These are phyloP conservation scores for Lithophane ornitopus DNA, from an alignment of 2,888 invertebrate genomes.

Conservation along the genomic window DNA sequence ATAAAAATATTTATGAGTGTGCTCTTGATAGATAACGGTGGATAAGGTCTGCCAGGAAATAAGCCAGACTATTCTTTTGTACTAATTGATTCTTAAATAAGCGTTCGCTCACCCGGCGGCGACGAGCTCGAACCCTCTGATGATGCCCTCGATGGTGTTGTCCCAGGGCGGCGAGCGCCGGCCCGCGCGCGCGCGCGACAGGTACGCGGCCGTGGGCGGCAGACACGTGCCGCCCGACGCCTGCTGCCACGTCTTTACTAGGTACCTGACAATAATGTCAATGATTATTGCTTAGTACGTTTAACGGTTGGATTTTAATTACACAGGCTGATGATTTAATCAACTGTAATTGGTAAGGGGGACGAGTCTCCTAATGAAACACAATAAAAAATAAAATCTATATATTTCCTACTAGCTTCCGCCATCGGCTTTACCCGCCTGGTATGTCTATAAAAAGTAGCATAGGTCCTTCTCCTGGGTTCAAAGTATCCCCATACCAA, in stretches of 20 bases:
- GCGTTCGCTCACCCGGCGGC: conserved; percentile 90
- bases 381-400: too few species aligned
- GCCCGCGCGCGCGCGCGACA: conserved; percentile 79
- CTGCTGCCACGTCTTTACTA: conserved; percentile 95
- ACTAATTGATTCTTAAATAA: background rate
- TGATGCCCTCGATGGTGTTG: conserved; percentile 88
- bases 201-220: conserved; percentile 94
- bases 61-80: background rate
- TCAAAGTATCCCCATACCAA: too few species aligned
- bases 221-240: conserved; percentile 91
- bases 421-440: too few species aligned
- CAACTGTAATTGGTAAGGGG: too few species aligned
- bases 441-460: too few species aligned
- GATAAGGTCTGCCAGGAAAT: background rate
- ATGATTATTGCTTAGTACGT: background rate
- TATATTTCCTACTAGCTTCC: too few species aligned
- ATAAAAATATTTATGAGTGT: too few species aligned
- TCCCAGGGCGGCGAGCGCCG: conserved; percentile 84
- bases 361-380: too few species aligned
- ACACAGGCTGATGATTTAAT: too few species aligned
- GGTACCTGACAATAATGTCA: conserved; percentile 86
- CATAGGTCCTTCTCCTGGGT: too few species aligned
- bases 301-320: too few species aligned
- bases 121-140: conserved; percentile 91
- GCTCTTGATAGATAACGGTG: background rate